Conservation (phyloP, 2,797 vertebrate genomes). For the Pantherophis alleghaniensis region DNA sequence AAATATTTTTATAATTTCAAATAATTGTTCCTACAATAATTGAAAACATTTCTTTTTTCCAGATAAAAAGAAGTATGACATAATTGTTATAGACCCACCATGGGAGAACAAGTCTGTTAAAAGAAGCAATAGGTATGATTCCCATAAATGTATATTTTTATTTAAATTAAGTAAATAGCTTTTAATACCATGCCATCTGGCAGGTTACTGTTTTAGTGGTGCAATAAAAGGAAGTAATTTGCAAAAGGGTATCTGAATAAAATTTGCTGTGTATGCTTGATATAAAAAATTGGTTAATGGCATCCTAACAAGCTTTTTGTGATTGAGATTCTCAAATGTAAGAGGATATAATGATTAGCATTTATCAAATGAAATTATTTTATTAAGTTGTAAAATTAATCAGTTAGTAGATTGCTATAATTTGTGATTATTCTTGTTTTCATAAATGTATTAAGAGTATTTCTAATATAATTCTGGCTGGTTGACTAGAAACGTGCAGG, state of each 20-base stretch:
- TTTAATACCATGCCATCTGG: neutral
- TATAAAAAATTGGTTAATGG: neutral
- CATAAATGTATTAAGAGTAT: neutral
- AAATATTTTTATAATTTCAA: constrained; percentile 4
- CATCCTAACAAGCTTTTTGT: neutral
- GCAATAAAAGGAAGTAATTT: neutral
- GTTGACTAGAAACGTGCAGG: neutral
- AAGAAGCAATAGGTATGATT: constrained; percentile 86
- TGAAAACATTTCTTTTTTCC: constrained; percentile 31
- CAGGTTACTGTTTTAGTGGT: neutral
- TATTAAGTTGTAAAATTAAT: constrained; percentile 22
- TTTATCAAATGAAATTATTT: constrained; percentile 32
- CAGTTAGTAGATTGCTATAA: neutral
- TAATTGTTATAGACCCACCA: constrained; percentile 92
- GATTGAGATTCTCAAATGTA: constrained; percentile 16
- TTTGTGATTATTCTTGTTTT: constrained; percentile 10
- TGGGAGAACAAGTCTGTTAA: constrained; percentile 98
- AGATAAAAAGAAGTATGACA: constrained; percentile 83
- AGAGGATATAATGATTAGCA: constrained; percentile 9
- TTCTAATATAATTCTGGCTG: neutral
- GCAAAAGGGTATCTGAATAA: neutral
- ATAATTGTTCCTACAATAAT: neutral
- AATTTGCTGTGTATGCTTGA: neutral
- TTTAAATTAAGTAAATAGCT: neutral
- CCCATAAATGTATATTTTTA: neutral